Base-by-base conservation (phyloP, 1,140 invertebrate species). In the Brachionus angularis region DNA sequence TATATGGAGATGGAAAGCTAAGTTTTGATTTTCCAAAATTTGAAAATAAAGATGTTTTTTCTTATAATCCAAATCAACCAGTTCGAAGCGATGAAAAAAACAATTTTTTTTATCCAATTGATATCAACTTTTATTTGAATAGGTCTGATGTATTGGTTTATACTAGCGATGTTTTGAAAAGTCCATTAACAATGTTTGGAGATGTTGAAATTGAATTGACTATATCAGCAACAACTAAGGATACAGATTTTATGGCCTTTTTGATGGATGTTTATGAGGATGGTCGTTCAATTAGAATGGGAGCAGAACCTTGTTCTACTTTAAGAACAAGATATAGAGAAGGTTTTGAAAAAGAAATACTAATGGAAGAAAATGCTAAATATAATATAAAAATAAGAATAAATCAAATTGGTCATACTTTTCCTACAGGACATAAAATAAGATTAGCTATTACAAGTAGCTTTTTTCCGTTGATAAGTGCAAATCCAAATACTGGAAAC, bases 291-390 rank as follows among this genome's bases (percentile, higher is more conserved):
- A 46, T 67, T 2, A 67, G 46, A 49, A 5, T 67, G 3, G 61
- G 61, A 10, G 44, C 61, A 33, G 46, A 25, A 27, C 16, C 3
- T 16, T 31, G 39, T 31, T 18, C 7, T 29, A 36, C 44, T 18
- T 34, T 67, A 16, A 31, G 61, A 46, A 67, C 61, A 27, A 42
- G 61, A 16, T 67, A 67, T 27, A 42, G 61, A 21, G 12, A 67
- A 46, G 61, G 61, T 18, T 67, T 44, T 67, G 61, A 67, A 18
- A 42, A 23, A 33, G 61, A 67, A 47, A 1, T 49, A 7, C 27
- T 67, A 16, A 42, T 67, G 36, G 18, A 44, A 67, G 2, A 16
- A 23, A 46, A 67, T 25, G 21, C 27, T 7, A 46, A 23, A 10
- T 67, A 67, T 21, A 25, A 33, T 16, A 25, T 67, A 46, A 46